Conservation (phyloP, 2,113 vertebrate genomes). For the Zosterops japonicus region DNA sequence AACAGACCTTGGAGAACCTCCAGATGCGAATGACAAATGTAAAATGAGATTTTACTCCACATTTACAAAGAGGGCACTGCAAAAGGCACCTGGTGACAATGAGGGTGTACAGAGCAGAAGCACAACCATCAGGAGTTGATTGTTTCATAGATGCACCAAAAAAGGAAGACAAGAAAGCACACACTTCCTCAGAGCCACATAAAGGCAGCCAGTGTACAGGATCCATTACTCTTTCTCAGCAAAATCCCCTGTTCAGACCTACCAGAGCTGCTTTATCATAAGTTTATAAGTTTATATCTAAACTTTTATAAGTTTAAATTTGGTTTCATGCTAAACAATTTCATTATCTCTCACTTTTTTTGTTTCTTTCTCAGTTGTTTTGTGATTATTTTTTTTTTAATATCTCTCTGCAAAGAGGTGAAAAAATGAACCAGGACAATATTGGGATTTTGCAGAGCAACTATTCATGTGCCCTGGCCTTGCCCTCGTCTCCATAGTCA, state of each 20-base stretch:
- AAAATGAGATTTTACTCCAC: not conserved
- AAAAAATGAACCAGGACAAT: not conserved
- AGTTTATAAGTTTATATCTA: too few species aligned
- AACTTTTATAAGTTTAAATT: not conserved
- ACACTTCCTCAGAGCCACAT: not conserved
- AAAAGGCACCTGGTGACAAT: rapidly evolving
- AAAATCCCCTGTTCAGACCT: not conserved
- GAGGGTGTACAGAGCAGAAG: not conserved
- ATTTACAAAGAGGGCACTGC: not conserved
- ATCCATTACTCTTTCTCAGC: not conserved
- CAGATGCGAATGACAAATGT: not conserved
- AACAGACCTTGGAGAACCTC: not conserved
- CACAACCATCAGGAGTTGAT: not conserved
- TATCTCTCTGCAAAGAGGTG: not conserved
- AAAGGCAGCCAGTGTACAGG: not conserved
- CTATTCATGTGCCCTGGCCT: not conserved
- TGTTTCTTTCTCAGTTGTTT: not conserved
- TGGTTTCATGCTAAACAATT: not conserved
- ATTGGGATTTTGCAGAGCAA: not conserved
- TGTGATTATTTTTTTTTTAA: not conserved
- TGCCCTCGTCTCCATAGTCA: not conserved
- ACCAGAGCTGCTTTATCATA: not conserved
- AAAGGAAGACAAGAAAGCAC: not conserved
- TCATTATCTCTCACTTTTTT: not conserved
- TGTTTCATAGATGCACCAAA: not conserved